A percentile compares a stretch with the other conserved stretches of the same genome.
Conservation (phyloP, 2,797 vertebrate species). For the Diplodus puntazzo region DNA sequence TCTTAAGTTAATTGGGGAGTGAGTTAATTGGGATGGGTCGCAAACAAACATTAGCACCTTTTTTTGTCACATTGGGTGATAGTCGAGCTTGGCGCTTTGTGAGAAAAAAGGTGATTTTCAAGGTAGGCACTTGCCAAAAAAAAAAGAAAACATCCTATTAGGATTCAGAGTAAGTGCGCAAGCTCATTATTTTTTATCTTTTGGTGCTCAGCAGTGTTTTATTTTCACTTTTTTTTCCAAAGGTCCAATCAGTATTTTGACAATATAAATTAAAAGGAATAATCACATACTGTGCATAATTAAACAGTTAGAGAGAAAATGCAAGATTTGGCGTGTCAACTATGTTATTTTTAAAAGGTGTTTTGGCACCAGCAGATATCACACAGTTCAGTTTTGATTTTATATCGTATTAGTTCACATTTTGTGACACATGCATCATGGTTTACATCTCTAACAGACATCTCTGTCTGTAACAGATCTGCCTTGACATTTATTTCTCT, state of each 20-base stretch:
- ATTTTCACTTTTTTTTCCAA: neutral
- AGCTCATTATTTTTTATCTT: conserved; percentile 31
- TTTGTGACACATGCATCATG: neutral
- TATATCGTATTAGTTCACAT: neutral
- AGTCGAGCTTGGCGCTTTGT: conserved; percentile 47
- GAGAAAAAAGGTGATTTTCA: conserved; percentile 15
- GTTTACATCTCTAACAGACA: neutral
- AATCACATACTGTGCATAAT: neutral
- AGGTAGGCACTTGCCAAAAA: conserved; percentile 35
- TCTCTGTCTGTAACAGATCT: neutral
- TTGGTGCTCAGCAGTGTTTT: neutral
- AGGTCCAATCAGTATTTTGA: neutral
- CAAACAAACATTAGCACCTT: conserved; percentile 70
- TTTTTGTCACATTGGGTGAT: conserved; percentile 47
- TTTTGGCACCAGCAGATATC: neutral
- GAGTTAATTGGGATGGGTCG: conserved; percentile 52
- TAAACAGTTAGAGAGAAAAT: neutral
- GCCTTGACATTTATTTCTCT: neutral
- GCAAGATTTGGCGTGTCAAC: neutral
- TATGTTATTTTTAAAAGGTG: neutral
- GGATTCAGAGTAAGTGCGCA: neutral
- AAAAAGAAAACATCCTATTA: conserved; percentile 35
- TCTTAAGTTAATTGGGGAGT: conserved; percentile 48
- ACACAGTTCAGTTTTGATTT: neutral
- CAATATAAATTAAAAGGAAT: neutral